Base-by-base conservation (phyloP, 2,888 invertebrate species). In the Andrena dorsata region DNA sequence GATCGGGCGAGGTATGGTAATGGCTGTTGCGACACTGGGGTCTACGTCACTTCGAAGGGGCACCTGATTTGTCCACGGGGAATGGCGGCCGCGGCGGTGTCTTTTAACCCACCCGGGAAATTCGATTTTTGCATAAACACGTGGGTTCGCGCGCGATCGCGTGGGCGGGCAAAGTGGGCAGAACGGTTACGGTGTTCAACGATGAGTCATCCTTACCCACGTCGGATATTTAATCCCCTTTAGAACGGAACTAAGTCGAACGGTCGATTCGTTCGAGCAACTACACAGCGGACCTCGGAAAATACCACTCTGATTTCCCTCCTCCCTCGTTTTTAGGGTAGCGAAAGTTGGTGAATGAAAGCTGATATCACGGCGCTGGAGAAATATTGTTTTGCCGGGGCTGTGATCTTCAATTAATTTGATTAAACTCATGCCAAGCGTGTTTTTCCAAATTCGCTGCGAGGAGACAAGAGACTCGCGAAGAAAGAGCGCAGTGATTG, bases 151-250 rank as follows among this genome's bases (percentile, higher is more conserved):
- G 60, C 51, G 56, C 47, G 51, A 6, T 30, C 61, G 65, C 60
- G 87, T 85, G 80, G 87, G 83, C 32, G 80, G 49, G 8, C 47
- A 60, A 66, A 71, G 88, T 86, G 83, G 88, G 86, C 80, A 83
- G 74, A 20, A 78, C 56, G 71, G 60, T 76, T 68, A 82, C 85
- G 65, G 83, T 82, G 85, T 79, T 86, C 68, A 63, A 69, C 60
- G 82, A 83, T 86, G 87, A 84, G 86, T 86, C 86, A 86, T 84
- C 87, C 72, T 84, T 82, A 64, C 71, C 73, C 69, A 61, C 76
- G 71, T 60, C 30, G 69, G 72, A 86, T 64, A 65, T 77, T 83
- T 76, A 75, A 86, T 86, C 86, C 80, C 85, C 82, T 85, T 81
- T 53, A 49, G 65, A 83, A 79, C 63, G 75, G 75, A 41, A 20